Evolutionary conservation across 1,140 invertebrate species (phyloP).

Genomic region (Gerris buenoi): DNA sequence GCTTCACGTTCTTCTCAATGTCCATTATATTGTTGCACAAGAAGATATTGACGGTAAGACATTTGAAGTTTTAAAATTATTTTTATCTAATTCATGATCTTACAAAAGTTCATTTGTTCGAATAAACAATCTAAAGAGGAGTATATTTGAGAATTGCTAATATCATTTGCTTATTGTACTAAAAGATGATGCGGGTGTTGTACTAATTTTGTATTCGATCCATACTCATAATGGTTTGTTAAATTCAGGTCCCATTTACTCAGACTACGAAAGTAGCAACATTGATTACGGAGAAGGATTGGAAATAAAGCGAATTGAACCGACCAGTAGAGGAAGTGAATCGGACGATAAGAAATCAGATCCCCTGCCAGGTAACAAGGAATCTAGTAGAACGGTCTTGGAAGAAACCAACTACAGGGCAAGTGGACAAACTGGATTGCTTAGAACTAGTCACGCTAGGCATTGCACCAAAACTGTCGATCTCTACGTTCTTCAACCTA

Average conservation of each 20-base stretch:
- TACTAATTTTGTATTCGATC: too few relatives aligned
- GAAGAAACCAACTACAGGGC: neutral
- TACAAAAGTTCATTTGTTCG: too few relatives aligned
- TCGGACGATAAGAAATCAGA: neutral
- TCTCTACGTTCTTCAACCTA: conserved; percentile 68
- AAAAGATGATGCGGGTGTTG: too few relatives aligned
- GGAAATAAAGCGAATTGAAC: conserved; percentile 20
- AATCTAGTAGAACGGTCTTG: neutral
- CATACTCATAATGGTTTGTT: too few relatives aligned
- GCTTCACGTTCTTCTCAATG: conserved; percentile 9
- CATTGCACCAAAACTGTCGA: conserved; percentile 76
- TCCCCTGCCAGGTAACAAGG: neutral
- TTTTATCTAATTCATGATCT: too few relatives aligned
- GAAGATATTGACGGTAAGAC: conserved; percentile 16
- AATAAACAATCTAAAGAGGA: too few relatives aligned
- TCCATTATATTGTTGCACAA: conserved; percentile 14
- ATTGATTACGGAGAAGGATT: conserved; percentile 9
- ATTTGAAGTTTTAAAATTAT: too few relatives aligned
- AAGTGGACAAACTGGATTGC: neutral
- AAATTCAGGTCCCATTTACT: conserved; percentile 25
- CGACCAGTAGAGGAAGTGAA: conserved; percentile 24
- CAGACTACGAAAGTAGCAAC: conserved; percentile 20
- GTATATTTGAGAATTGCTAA: too few relatives aligned
- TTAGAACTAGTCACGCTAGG: conserved; percentile 32
- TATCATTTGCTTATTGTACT: too few relatives aligned